These are phyloP conservation scores for Narcine bancroftii DNA, from an alignment of 2,113 vertebrate genomes.

Conservation along the genomic window DNA sequence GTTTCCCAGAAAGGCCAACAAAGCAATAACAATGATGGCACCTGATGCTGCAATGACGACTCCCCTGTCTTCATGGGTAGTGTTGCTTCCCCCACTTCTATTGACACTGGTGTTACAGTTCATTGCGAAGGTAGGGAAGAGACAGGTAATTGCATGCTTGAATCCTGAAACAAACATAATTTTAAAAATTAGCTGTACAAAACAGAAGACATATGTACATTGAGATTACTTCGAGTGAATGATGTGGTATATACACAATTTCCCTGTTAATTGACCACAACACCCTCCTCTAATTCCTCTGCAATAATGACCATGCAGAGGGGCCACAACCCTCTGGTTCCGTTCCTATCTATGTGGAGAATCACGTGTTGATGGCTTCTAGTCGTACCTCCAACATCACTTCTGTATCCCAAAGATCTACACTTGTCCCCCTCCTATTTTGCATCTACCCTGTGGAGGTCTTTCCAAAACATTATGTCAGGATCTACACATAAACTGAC, in stretches of 20 bases:
- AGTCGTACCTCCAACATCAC: not conserved
- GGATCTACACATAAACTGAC: not conserved
- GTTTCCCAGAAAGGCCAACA: constrained; percentile 85
- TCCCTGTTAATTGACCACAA: too few species aligned
- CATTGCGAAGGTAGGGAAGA: constrained; percentile 64
- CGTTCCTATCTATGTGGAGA: too few species aligned
- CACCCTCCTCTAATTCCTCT: too few species aligned
- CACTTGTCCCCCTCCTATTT: not conserved
- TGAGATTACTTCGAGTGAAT: not conserved
- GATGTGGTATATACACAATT: too few species aligned
- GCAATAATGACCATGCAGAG: too few species aligned
- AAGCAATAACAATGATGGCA: constrained; percentile 75
- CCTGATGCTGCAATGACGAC: constrained; percentile 65
- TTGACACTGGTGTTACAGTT: constrained; percentile 70
- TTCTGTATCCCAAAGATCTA: not conserved
- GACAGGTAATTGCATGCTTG: constrained; percentile 56
- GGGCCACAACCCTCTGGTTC: too few species aligned
- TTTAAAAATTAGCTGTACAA: not conserved
- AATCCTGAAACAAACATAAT: constrained; percentile 44
- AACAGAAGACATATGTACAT: not conserved
- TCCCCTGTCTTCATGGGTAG: constrained; percentile 46
- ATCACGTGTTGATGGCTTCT: not conserved
- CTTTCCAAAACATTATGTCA: not conserved
- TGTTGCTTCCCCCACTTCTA: constrained; percentile 61
- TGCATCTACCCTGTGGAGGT: not conserved